Percentiles rank a stretch among this genome's conserved stretches.
Conservation (phyloP, 2,797 vertebrate species). For the Phalanger gymnotis region DNA sequence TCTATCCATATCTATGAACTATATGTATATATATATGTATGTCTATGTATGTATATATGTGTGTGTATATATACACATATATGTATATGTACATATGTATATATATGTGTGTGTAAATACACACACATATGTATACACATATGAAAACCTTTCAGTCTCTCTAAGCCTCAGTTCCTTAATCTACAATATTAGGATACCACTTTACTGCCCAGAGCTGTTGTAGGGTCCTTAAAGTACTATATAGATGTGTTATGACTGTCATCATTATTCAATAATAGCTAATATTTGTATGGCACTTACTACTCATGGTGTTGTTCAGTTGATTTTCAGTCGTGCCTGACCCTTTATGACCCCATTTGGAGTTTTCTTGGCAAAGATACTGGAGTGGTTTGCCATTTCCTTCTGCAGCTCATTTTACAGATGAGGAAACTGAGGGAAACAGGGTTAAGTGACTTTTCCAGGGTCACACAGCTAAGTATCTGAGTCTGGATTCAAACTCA, state of each 20-base stretch:
- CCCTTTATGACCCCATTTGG: neutral
- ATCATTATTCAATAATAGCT: neutral
- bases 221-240: neutral
- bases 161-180: neutral
- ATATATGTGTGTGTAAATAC: no score
- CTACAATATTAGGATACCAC: neutral
- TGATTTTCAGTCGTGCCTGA: neutral
- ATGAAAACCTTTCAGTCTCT: neutral
- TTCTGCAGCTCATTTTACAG: neutral
- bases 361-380: neutral
- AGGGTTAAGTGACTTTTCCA: neutral
- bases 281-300: neutral
- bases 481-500: slow-evolving; percentile 1
- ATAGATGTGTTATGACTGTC: neutral
- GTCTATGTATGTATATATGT: no score
- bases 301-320: neutral
- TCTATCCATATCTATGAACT: neutral
- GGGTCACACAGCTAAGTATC: neutral
- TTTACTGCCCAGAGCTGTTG: neutral
- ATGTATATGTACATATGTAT: no score
- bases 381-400: neutral
- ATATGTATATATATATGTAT: no score
- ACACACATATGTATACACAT: no score
- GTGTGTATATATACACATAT: no score
- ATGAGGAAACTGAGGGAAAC: neutral